Base-by-base conservation (phyloP, 2,113 vertebrate species). In the Halichoerus grypus region DNA sequence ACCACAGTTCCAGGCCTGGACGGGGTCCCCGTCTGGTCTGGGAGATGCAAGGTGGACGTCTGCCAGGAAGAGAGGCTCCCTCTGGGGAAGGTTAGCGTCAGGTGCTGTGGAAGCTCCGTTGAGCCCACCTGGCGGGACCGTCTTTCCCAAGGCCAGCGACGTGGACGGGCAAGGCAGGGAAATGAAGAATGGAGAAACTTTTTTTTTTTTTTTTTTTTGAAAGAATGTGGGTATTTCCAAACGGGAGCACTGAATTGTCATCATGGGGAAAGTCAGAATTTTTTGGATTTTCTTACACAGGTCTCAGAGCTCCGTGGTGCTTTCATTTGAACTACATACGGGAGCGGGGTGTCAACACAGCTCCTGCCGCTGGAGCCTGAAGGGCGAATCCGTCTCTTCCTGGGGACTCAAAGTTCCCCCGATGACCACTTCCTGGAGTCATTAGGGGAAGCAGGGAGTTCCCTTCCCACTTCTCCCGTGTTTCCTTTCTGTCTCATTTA, bases 1-100 rank as follows among this genome's bases (percentile, higher is more conserved):
- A 46, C n/a, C 14, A 19, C 1, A 12, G 19, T 15, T 39, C 39
- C 49, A 13, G 21, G 31, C 42, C 63, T 24, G 57, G 16, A 19
- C 0, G 0, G 19, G 49, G 11, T 42, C 63, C 33, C 22, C 15
- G 33, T 61, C 53, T 72, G 28, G 16, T 12, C 15, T 5, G 10
- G 74, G 61, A 55, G 61, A 61, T 2, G 18, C 13, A 1, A 28
- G 7, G 33, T 14, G 46, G 39, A 1, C 2, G 0, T 9, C 4
- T 21, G 3, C 21, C 12, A 13, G n/a, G 46, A 72, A 33, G 24
- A 65, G 12, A 83, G 18, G 11, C 53, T 9, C 36, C 61, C 22
- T 51, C 9, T 4, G 2, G 1, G 1, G 36, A 72, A 3, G 19
- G 69, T n/a, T 11, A 24, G 36, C 0, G 36, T 22, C 1, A 39